Percentiles rank a stretch among this genome's conserved stretches.
Evolutionary conservation across 2,797 vertebrate genomes (phyloP).

Genomic region (Sebastes hubbsi): DNA sequence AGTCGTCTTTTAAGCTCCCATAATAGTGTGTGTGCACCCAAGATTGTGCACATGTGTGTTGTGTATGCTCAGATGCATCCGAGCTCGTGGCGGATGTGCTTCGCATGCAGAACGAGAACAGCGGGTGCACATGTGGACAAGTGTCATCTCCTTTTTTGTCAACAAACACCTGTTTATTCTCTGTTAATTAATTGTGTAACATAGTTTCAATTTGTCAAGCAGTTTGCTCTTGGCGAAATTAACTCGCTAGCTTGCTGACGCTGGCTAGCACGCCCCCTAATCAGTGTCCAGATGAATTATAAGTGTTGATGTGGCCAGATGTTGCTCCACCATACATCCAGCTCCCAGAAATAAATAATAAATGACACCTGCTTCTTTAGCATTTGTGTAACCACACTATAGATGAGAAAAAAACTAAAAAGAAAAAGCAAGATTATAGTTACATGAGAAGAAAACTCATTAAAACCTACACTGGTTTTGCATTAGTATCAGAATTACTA

Average conservation of each 20-base stretch:
- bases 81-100: conserved; percentile 15
- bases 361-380: conserved; percentile 10
- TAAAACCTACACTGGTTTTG: background rate
- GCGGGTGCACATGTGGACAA: conserved; percentile 19
- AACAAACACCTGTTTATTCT: conserved; percentile 75
- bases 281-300: conserved; percentile 75
- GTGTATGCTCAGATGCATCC: background rate
- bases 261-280: conserved; percentile 48
- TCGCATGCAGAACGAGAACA: conserved; percentile 24
- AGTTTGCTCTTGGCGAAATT: conserved; percentile 52
- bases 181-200: conserved; percentile 78
- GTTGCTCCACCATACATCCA: conserved; percentile 37
- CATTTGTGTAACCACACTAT: background rate
- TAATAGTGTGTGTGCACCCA: background rate
- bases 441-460: background rate
- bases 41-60: background rate
- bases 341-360: conserved; percentile 29
- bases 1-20: background rate
- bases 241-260: conserved; percentile 65
- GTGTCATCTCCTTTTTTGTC: conserved; percentile 51
- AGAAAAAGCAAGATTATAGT: background rate
- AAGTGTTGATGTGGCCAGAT: conserved; percentile 66
- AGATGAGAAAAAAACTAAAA: background rate
- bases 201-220: conserved; percentile 77
- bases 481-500: background rate